Percentiles rank a stretch among this genome's conserved stretches.
Conservation (phyloP, 2,888 invertebrate species). For the Tenthredo livida region DNA sequence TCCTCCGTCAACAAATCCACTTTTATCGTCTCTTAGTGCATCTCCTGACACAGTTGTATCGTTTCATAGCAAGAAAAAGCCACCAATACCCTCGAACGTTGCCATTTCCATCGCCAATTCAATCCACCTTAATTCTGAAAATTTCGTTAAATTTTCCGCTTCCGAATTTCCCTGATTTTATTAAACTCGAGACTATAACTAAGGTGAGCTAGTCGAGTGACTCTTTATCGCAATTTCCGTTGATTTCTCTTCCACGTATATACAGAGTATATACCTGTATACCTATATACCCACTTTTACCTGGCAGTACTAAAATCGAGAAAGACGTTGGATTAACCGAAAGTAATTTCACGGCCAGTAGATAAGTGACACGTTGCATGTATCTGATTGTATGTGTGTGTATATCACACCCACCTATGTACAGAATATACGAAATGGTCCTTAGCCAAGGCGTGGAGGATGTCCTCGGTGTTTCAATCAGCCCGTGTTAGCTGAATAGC, state of each 20-base stretch:
- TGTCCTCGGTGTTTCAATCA: conserved; percentile 44
- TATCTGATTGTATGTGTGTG: background rate
- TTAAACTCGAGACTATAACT: background rate
- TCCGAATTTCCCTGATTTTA: background rate
- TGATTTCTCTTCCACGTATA: background rate
- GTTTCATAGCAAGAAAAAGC: background rate
- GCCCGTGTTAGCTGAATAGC: conserved; percentile 31
- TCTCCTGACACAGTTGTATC: background rate
- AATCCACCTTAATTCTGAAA: background rate
- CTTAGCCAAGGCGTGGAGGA: background rate
- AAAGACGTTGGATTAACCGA: conserved; percentile 4
- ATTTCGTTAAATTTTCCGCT: background rate
- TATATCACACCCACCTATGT: background rate
- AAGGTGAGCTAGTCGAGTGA: background rate
- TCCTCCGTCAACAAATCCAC: background rate
- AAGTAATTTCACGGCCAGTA: conserved; percentile 30
- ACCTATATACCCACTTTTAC: background rate
- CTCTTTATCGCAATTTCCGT: background rate
- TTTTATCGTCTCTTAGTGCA: background rate
- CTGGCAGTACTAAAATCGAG: background rate
- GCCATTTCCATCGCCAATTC: background rate
- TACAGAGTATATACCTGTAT: too few relatives aligned
- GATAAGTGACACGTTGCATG: background rate
- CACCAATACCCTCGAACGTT: background rate
- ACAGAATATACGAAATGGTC: background rate